Percentiles rank a stretch among this genome's conserved stretches.
Evolutionary conservation across 2,888 invertebrate species (phyloP).

Genomic region (Drosophila melanocephala): DNA sequence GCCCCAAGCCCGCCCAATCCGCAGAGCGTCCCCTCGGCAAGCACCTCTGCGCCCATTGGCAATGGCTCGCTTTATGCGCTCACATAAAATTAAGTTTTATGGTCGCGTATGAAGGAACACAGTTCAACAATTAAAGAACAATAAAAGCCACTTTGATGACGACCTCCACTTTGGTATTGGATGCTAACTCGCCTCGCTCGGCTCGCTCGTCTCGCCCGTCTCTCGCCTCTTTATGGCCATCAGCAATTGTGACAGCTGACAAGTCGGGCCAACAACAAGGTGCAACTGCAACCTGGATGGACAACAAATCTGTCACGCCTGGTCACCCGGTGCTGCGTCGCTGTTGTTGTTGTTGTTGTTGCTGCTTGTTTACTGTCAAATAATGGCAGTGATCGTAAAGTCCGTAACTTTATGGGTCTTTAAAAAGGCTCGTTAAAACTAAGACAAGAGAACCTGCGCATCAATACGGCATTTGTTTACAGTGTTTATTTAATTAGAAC

Average conservation of each 20-base stretch:
- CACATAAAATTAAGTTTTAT: conserved; percentile 73
- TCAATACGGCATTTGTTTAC: conserved; percentile 16
- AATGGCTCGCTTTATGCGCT: conserved; percentile 46
- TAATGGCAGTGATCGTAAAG: conserved; percentile 78
- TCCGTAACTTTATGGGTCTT: conserved; percentile 74
- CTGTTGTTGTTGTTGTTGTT: conserved; percentile 1
- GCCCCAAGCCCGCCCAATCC: not conserved
- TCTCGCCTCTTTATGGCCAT: conserved; percentile 49
- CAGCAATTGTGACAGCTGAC: conserved; percentile 75
- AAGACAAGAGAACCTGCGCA: conserved; percentile 39
- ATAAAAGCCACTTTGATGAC: conserved; percentile 76
- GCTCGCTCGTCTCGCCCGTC: not conserved
- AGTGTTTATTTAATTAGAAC: conserved; percentile 68
- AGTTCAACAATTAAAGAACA: conserved; percentile 81
- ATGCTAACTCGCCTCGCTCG: not conserved
- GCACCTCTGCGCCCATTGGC: not conserved
- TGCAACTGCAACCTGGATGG: conserved; percentile 45
- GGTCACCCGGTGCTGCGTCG: conserved; percentile 50
- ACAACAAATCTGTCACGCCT: conserved; percentile 66
- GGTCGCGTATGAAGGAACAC: conserved; percentile 62
- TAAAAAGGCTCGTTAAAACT: conserved; percentile 76
- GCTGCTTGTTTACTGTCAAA: conserved; percentile 73
- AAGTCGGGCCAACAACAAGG: conserved; percentile 47
- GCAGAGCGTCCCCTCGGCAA: not conserved
- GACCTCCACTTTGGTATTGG: conserved; percentile 24